Percentiles rank a stretch among this genome's conserved stretches.
Conservation (phyloP, 2,888 invertebrate genomes). For the Automeris io region DNA sequence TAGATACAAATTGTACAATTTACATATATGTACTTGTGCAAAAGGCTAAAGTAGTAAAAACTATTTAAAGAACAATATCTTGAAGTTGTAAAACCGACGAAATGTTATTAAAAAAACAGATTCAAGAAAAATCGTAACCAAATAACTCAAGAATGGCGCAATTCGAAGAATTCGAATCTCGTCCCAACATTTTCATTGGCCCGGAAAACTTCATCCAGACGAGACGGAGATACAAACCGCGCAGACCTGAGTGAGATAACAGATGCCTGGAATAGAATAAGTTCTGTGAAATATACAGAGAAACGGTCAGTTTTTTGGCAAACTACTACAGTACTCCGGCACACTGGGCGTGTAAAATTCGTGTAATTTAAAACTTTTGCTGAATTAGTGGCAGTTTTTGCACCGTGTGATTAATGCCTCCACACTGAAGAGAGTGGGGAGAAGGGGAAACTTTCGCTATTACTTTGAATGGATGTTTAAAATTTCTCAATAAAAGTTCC, state of each 20-base stretch:
- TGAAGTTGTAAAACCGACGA: background rate
- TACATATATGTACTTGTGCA: no score
- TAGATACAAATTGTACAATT: no score
- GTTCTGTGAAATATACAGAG: slow-evolving; percentile 36
- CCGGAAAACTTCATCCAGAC: slow-evolving; percentile 17
- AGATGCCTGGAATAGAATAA: slow-evolving; percentile 40
- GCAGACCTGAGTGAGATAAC: slow-evolving; percentile 29
- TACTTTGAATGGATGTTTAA: slow-evolving; percentile 56
- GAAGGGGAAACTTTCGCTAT: slow-evolving; percentile 49
- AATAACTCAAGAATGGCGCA: slow-evolving; percentile 3
- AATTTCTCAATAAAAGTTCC: slow-evolving; percentile 56
- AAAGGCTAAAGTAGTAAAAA: background rate
- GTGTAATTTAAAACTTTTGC: slow-evolving; percentile 39
- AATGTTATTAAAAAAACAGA: slow-evolving; percentile 1
- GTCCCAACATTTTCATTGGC: slow-evolving; percentile 1
- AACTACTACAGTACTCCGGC: slow-evolving; percentile 26
- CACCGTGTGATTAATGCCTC: slow-evolving; percentile 37
- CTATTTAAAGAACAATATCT: no score
- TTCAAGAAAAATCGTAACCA: slow-evolving; percentile 1
- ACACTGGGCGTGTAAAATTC: slow-evolving; percentile 37
- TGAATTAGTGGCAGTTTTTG: slow-evolving; percentile 39
- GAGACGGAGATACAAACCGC: slow-evolving; percentile 26
- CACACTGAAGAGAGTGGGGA: slow-evolving; percentile 19
- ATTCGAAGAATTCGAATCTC: slow-evolving; percentile 3
- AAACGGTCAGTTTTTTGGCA: slow-evolving; percentile 36